Evolutionary conservation across 2,113 vertebrate species (phyloP).

Genomic region (Rousettus leschenaultii): DNA sequence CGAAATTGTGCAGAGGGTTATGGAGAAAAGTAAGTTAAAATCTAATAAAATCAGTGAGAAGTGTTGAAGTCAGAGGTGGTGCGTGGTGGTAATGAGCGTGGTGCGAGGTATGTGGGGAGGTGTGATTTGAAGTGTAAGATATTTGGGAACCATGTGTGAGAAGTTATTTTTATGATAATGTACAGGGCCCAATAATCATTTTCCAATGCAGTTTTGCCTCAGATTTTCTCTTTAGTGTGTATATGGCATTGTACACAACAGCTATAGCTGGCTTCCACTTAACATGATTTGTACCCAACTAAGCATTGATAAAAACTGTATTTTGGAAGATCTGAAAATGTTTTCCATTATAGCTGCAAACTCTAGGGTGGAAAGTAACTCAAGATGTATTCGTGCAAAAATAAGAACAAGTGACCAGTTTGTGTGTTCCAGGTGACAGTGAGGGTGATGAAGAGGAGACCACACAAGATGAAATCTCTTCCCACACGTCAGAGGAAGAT

Average conservation of each 20-base stretch:
- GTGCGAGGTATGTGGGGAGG: not conserved
- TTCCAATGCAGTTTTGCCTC: constrained; percentile 5
- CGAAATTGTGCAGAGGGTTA: not conserved
- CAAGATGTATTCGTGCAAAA: constrained; percentile 25
- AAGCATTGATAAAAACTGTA: constrained; percentile 1
- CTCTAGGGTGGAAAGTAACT: constrained; percentile 14
- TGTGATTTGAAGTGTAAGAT: constrained; percentile 34
- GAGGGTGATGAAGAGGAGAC: constrained; percentile 84
- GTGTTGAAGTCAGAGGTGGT: not conserved
- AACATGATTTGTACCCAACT: not conserved
- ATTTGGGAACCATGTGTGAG: constrained; percentile 1
- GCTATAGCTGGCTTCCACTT: not conserved
- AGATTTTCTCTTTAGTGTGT: not conserved
- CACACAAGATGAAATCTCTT: constrained; percentile 87
- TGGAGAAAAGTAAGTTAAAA: constrained; percentile 7
- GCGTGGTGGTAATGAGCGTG: not conserved
- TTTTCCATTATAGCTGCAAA: constrained; percentile 46
- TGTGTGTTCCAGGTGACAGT: constrained; percentile 82
- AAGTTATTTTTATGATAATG: constrained; percentile 14
- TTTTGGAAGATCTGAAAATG: constrained; percentile 23
- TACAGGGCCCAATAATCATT: not conserved
- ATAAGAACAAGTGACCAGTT: constrained; percentile 63
- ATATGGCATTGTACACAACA: not conserved
- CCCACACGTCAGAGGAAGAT: constrained; percentile 85
- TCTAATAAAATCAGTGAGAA: not conserved